Percentiles rank a stretch among this genome's conserved stretches.
These are phyloP conservation scores for Buathra laborator DNA, from an alignment of 2,888 invertebrate species.

Conservation along the genomic window DNA sequence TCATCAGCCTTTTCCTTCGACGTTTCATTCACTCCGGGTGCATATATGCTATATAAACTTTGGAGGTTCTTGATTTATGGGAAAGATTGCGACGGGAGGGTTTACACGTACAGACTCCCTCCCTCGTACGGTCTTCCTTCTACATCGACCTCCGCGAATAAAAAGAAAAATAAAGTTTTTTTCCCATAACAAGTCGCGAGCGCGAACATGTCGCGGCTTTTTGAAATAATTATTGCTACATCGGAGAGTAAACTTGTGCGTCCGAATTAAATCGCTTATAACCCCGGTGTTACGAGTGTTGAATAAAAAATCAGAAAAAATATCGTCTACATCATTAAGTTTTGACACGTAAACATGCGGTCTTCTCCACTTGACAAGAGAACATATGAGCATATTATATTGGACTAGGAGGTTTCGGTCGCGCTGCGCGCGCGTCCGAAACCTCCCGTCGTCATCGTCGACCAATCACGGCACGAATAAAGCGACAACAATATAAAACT, in stretches of 20 bases:
- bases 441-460: no score
- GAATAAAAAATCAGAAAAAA: neutral
- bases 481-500: no score
- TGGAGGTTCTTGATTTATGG: conserved; percentile 77
- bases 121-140: neutral
- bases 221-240: conserved; percentile 73
- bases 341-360: neutral
- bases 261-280: neutral
- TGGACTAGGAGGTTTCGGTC: no score
- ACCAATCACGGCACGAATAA: no score
- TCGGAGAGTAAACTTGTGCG: neutral
- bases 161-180: conserved; percentile 20
- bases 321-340: neutral
- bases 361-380: neutral
- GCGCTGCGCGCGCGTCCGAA: no score
- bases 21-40: conserved; percentile 78
- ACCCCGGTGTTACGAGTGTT: neutral
- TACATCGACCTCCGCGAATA: neutral
- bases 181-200: neutral
- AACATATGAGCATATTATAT: neutral
- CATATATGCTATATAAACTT: conserved; percentile 68
- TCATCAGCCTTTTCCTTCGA: conserved; percentile 29
- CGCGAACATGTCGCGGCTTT: conserved; percentile 69
- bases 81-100: conserved; percentile 67
- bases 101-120: neutral